Evolutionary conservation across 2,888 invertebrate species (phyloP), one percentile per base, ranked within the genome.

Genomic region (Luperina nickerlii): DNA sequence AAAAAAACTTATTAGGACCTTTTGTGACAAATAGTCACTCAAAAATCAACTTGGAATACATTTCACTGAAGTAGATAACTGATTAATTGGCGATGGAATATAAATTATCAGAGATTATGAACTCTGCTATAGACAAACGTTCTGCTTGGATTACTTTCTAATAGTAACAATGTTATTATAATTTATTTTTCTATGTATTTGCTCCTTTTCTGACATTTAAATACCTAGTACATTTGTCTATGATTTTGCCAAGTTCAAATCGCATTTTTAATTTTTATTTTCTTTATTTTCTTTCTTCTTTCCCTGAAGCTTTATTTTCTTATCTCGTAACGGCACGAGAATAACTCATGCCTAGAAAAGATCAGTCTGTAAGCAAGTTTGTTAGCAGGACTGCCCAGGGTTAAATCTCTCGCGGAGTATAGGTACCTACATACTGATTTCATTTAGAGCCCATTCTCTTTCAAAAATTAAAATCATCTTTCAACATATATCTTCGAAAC

Each of bases 401-500:
- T 27, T 62, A 6, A 15, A 2, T 62, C 2, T 62, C 15, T 27
- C 27, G 15, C 27, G 6, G 27, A 62, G 13, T 27, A 60, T 60
- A n/a, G n/a, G n/a, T n/a, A n/a, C n/a, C n/a, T n/a, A 38, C 38
- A n/a, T 60, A 60, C n/a, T n/a, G 13, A 11, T 13, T n/a, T 5
- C n/a, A n/a, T n/a, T 5, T 5, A n/a, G 5, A n/a, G 5, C 60
- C 5, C n/a, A 27, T 27, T 62, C 27, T 62, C 1, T 42, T 42
- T 42, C 13, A 5, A 45, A 45, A 45, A 8, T 18, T 8, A 6
- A 76, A 68, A 38, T 73, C 71, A 86, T 79, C 87, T 73, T 45
- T 0, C 0, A 8, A 73, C n/a, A 60, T 57, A 86, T 79, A 86
- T 83, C 79, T 75, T 69, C 32, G 11, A 20, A 54, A 32, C 24